Percentiles rank a stretch among this genome's conserved stretches.
Evolutionary conservation across 2,113 vertebrate species (phyloP).

Genomic region (Hypomesus transpacificus): DNA sequence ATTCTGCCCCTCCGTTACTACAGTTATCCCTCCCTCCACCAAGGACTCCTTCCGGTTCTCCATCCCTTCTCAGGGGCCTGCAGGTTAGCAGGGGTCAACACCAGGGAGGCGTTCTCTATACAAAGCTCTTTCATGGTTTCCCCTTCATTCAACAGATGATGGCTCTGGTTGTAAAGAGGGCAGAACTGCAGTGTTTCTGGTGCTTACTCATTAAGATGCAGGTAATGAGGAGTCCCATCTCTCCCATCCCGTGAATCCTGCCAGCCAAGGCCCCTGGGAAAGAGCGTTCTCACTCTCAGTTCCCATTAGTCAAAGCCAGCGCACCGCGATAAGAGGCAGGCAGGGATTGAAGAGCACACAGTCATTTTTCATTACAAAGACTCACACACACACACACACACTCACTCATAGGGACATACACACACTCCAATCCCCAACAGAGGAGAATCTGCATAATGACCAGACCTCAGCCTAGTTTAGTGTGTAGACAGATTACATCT

Average conservation of each 20-base stretch:
- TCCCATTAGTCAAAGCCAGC: conserved; percentile 18
- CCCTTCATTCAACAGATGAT: conserved; percentile 4
- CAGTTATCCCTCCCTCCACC: not conserved
- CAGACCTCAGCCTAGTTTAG: not conserved
- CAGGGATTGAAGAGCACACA: not conserved
- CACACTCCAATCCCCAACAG: not conserved
- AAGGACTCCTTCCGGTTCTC: not conserved
- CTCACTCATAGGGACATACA: not conserved
- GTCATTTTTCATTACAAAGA: not conserved
- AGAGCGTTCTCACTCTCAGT: conserved; percentile 13
- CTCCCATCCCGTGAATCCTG: conserved; percentile 31
- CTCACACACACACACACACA: not conserved
- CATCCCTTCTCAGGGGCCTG: not conserved
- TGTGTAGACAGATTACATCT: not conserved
- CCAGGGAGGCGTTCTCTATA: not conserved
- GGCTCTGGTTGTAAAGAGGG: conserved; percentile 44
- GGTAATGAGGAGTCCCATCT: not conserved
- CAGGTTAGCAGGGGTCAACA: not conserved
- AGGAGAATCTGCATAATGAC: conserved; percentile 5
- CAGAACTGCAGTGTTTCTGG: conserved; percentile 38
- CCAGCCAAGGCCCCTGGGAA: conserved; percentile 23
- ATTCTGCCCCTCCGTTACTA: too few species aligned
- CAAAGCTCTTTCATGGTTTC: not conserved
- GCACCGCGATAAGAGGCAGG: not conserved
- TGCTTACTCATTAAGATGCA: not conserved